Percentiles rank a stretch among this genome's conserved stretches.
phyloP scores from a whole-genome alignment of 2,113 vertebrate genomes.

The Paramormyrops kingsleyae region DNA sequence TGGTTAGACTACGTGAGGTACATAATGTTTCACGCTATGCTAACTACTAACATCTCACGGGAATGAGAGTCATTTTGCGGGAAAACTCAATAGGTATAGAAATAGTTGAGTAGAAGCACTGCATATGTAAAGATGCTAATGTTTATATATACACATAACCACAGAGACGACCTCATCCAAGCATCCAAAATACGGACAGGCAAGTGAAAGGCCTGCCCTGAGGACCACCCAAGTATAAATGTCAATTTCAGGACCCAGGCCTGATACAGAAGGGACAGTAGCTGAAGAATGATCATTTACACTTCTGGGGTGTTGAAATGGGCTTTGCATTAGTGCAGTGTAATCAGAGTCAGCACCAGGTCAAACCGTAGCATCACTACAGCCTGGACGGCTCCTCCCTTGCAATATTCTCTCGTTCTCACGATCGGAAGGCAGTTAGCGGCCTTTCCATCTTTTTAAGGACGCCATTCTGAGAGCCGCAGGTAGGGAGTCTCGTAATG shows the following conservation, averaged over 20 bases:
- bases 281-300: background rate
- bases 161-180: background rate
- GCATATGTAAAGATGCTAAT: background rate
- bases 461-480: background rate
- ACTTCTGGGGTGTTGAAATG: background rate
- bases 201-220: background rate
- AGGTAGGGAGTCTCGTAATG: background rate
- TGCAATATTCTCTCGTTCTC: background rate
- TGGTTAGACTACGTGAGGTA: background rate
- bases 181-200: background rate
- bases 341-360: background rate
- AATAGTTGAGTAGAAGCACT: background rate
- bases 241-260: background rate
- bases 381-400: background rate
- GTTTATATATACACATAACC: background rate
- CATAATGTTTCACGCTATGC: background rate
- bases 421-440: background rate
- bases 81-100: background rate
- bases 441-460: background rate
- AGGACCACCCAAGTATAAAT: background rate
- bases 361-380: background rate
- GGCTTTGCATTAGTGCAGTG: background rate
- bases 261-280: background rate
- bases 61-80: background rate
- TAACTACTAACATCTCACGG: background rate